These are phyloP conservation scores for Philypnodon macrostomus DNA, from an alignment of 2,797 vertebrate species.

Conservation along the genomic window DNA sequence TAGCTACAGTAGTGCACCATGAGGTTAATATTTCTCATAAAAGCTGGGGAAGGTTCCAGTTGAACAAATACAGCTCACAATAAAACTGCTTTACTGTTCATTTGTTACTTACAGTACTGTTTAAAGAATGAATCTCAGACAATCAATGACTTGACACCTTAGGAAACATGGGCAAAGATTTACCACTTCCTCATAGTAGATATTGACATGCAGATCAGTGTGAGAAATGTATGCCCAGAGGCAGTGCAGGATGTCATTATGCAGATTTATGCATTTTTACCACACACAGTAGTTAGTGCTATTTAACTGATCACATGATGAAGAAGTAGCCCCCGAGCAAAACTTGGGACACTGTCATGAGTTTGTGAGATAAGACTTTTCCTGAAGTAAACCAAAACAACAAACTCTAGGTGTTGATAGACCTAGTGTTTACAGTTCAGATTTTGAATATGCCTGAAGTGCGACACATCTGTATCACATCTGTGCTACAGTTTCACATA, in stretches of 20 bases:
- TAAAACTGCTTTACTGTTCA: slow-evolving; percentile 20
- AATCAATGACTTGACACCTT: slow-evolving; percentile 17
- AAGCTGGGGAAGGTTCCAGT: slow-evolving; percentile 49
- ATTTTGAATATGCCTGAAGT: neutral
- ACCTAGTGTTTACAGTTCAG: neutral
- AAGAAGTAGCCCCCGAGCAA: slow-evolving; percentile 9
- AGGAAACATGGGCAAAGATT: neutral
- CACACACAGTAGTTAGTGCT: neutral
- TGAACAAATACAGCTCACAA: slow-evolving; percentile 57
- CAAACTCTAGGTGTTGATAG: neutral
- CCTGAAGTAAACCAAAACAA: too few relatives aligned
- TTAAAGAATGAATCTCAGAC: slow-evolving; percentile 14
- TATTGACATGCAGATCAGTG: too few relatives aligned
- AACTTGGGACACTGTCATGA: slow-evolving; percentile 35
- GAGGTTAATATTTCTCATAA: slow-evolving; percentile 61
- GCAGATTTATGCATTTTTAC: neutral
- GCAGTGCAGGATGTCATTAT: too few relatives aligned
- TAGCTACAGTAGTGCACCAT: too few relatives aligned
- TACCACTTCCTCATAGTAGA: too few relatives aligned
- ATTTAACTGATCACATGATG: neutral
- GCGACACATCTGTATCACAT: slow-evolving; percentile 44
- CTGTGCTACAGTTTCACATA: too few relatives aligned
- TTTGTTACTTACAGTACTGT: slow-evolving; percentile 36
- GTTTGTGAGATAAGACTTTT: slow-evolving; percentile 16
- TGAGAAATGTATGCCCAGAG: too few relatives aligned